A percentile compares a stretch with the other conserved stretches of the same genome.
Conservation (phyloP, 1,140 invertebrate genomes). For the Pogonomyrmex barbatus region DNA sequence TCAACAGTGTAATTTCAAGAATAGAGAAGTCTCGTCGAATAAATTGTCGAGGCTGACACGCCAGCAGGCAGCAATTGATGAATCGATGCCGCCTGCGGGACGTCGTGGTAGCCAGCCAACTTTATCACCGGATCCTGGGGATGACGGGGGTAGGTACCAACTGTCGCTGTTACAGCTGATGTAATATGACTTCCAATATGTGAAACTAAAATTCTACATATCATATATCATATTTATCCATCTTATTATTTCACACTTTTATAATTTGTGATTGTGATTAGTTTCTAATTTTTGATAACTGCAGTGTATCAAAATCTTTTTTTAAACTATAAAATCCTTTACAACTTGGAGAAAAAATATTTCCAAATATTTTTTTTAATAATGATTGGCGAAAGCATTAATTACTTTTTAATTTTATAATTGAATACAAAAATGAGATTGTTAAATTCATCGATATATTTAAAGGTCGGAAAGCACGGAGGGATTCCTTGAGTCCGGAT, state of each 20-base stretch:
- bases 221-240: neutral
- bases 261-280: neutral
- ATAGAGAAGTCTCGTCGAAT: constrained; percentile 88
- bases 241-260: neutral
- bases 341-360: neutral
- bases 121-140: constrained; percentile 90
- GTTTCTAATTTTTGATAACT: neutral
- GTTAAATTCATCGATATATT: constrained; percentile 50
- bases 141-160: constrained; percentile 84
- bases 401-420: neutral
- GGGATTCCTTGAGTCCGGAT: constrained; percentile 95
- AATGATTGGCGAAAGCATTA: neutral
- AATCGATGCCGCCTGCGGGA: constrained; percentile 90
- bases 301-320: neutral
- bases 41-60: constrained; percentile 91
- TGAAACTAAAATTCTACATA: neutral
- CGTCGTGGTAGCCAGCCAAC: constrained; percentile 92
- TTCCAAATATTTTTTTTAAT: neutral
- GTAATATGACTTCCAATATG: neutral
- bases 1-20: constrained; percentile 84
- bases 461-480: constrained; percentile 90
- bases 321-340: neutral
- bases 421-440: neutral
- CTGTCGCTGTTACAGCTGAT: neutral
- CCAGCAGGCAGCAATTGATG: constrained; percentile 95